A percentile compares a stretch with the other conserved stretches of the same genome.
Evolutionary conservation across 2,797 vertebrate species (phyloP).

Genomic region (Onychomys arenicola): DNA sequence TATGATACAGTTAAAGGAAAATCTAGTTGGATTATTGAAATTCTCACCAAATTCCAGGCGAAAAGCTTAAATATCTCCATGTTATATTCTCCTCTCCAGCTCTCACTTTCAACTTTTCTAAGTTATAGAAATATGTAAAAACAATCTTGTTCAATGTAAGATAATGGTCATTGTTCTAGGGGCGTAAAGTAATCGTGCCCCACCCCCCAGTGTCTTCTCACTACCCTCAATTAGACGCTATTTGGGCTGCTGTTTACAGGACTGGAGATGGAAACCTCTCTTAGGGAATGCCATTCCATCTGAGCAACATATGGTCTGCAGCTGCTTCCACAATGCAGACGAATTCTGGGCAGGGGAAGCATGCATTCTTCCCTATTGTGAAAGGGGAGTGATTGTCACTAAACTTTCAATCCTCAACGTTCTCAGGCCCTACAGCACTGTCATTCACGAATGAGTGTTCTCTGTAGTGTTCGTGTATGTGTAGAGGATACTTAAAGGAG

Average conservation of each 20-base stretch:
- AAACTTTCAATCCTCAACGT: neutral
- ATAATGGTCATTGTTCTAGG: neutral
- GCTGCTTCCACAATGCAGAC: neutral
- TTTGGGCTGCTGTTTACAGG: constrained; percentile 34
- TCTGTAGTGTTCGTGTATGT: constrained; percentile 6
- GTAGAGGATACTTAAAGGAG: neutral
- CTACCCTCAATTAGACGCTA: neutral
- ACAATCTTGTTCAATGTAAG: neutral
- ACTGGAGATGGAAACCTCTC: neutral
- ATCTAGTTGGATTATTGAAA: constrained; percentile 23
- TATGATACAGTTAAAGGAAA: neutral
- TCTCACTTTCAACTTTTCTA: neutral
- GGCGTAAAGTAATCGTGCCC: neutral
- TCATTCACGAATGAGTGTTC: constrained; percentile 2
- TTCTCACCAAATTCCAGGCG: constrained; percentile 5
- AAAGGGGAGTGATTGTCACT: neutral
- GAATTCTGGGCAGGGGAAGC: neutral
- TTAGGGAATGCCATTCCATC: neutral
- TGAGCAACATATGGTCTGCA: neutral
- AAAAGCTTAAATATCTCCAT: neutral
- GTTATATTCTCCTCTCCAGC: neutral
- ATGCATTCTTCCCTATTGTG: neutral
- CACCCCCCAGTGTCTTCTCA: no score
- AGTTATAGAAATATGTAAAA: constrained; percentile 41
- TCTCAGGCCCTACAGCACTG: neutral